Conservation (phyloP, 2,113 vertebrate genomes). For the Sarotherodon lohbergeri region DNA sequence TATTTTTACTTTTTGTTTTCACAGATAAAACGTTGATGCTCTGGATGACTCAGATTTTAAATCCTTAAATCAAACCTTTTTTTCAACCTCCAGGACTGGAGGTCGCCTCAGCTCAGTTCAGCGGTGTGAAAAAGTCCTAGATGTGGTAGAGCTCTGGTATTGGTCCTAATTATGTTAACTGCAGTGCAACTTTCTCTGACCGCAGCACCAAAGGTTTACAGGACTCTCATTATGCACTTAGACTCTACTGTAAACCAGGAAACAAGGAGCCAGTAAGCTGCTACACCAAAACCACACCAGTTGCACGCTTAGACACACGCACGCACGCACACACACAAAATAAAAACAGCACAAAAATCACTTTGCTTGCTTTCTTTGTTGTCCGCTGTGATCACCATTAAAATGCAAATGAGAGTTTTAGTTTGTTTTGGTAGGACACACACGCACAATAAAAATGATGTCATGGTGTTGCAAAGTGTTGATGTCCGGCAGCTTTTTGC, state of each 20-base stretch:
- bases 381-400: slow-evolving; percentile 29
- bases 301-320: slow-evolving; percentile 1
- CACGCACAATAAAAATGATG: background rate
- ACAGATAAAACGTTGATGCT: background rate
- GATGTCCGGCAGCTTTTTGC: background rate
- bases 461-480: background rate
- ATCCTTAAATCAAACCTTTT: background rate
- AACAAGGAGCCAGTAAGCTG: slow-evolving; percentile 47
- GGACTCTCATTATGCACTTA: slow-evolving; percentile 64
- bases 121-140: slow-evolving; percentile 29
- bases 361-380: slow-evolving; percentile 34
- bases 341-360: background rate
- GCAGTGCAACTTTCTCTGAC: slow-evolving; percentile 45
- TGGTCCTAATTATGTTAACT: slow-evolving; percentile 55
- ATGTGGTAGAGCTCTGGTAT: slow-evolving; percentile 26
- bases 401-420: background rate
- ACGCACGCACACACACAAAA: background rate
- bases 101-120: background rate
- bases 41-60: background rate
- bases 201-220: slow-evolving; percentile 63
- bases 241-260: slow-evolving; percentile 60
- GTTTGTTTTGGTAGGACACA: background rate
- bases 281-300: slow-evolving; percentile 49
- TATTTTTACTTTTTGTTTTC: background rate
- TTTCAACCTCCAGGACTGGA: background rate